Conservation (phyloP, 1,140 invertebrate species). For the Drosophila asahinai region DNA sequence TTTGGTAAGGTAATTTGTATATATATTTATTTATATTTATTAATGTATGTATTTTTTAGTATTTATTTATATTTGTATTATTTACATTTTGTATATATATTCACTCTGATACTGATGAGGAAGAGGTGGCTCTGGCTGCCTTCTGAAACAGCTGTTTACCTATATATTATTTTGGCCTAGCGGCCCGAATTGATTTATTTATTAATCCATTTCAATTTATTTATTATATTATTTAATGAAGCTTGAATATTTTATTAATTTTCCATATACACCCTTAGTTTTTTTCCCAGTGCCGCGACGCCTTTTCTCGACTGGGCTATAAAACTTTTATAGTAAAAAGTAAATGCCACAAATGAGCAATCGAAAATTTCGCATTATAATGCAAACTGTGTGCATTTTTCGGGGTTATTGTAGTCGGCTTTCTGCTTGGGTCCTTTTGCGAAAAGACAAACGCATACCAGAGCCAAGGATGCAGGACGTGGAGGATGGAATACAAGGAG, state of each 20-base stretch:
- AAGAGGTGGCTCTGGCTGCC: too few species aligned
- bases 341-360: slow-evolving; percentile 84
- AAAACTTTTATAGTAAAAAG: slow-evolving; percentile 84
- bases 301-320: slow-evolving; percentile 54
- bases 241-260: fast-evolving
- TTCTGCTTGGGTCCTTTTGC: slow-evolving; percentile 20
- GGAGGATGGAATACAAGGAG: slow-evolving; percentile 16
- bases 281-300: slow-evolving; percentile 1
- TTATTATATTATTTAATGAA: background rate
- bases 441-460: slow-evolving; percentile 77
- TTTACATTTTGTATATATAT: too few species aligned
- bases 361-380: slow-evolving; percentile 84
- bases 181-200: too few species aligned
- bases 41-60: too few species aligned
- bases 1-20: too few species aligned
- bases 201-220: background rate
- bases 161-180: too few species aligned
- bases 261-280: background rate
- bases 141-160: too few species aligned
- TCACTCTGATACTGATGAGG: too few species aligned
- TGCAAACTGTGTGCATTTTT: slow-evolving; percentile 84
- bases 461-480: slow-evolving; percentile 13
- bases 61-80: too few species aligned
- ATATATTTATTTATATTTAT: too few species aligned
- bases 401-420: slow-evolving; percentile 77